Evolutionary conservation across 2,113 vertebrate species (phyloP).

Genomic region (Willisornis vidua): DNA sequence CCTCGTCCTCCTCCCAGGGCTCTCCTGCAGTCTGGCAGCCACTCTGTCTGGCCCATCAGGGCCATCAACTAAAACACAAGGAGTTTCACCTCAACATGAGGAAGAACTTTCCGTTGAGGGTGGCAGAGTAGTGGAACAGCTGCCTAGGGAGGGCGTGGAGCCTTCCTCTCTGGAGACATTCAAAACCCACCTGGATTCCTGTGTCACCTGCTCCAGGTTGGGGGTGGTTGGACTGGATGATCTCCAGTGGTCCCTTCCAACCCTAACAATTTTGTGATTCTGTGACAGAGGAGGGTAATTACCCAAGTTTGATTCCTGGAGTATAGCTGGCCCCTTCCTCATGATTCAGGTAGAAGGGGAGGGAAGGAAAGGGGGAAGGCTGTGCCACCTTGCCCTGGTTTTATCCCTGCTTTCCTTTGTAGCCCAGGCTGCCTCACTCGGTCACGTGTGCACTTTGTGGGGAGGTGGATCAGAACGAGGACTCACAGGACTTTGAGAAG

Average conservation of each 20-base stretch:
- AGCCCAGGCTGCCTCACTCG: conserved; percentile 94
- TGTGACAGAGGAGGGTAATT: background rate
- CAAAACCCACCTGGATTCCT: background rate
- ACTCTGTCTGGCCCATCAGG: rapidly evolving
- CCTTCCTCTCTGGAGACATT: background rate
- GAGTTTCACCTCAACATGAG: background rate
- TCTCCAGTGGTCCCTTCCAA: background rate
- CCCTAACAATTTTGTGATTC: background rate
- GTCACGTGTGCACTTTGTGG: conserved; percentile 92
- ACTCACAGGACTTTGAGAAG: conserved; percentile 84
- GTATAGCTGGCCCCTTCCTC: background rate
- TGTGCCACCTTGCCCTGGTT: background rate
- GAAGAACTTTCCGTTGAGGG: background rate
- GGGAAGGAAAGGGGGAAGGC: background rate
- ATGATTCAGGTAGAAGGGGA: rapidly evolving
- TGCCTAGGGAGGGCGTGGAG: background rate
- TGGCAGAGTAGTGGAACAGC: background rate
- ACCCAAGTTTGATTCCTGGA: background rate
- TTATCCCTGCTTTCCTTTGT: conserved; percentile 55
- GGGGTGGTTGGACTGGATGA: background rate
- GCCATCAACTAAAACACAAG: background rate
- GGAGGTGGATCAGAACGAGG: conserved; percentile 90
- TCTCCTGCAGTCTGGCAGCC: background rate
- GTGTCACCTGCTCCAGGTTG: background rate
- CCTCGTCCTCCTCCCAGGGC: background rate